Base-by-base conservation (phyloP, 2,888 invertebrate species). In the Hoplodrina ambigua region DNA sequence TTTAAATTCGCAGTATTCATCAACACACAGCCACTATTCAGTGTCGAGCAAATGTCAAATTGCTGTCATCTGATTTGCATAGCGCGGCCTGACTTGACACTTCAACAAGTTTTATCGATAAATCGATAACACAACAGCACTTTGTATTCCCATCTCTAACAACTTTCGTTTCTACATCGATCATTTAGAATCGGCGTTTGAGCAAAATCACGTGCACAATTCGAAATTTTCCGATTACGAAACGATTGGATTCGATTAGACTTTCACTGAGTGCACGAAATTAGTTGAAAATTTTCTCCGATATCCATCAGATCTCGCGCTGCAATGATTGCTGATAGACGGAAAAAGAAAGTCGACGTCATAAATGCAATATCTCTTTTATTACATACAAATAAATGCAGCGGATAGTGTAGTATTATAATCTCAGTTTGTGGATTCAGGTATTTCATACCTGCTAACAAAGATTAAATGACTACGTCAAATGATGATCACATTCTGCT, bases 261-360 rank as follows among this genome's bases (percentile, higher is more conserved):
- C 84, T 84, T 84, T 84, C 84, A 66, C 75, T 73, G 46, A 17
- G 17, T 46, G 56, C 61, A 75, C 78, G 63, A 77, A 78, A 84
- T 84, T 77, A 80, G 70, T 77, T 60, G 70, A 58, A 69, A 59
- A 75, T 82, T 76, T 77, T 82, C 82, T 82, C 72, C 58, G 66
- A 63, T 72, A 76, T 78, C 72, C 46, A 76, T 83, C 76, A 61
- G 72, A 53, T 52, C 69, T 68, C 76, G 59, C 64, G 52, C 53
- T 65, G 63, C 69, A 78, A 75, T 83, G 55, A 69, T 70, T 79
- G 69, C 64, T 33, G 53, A 46, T 59, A 63, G 56, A 69, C 58
- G 33, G 52, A 46, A 60, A 75, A 83, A 77, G 74, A 83, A 83
- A 83, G 78, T 66, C 8, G 17, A 52, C 37, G 17, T 72, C 67